Base-by-base conservation (phyloP, 2,113 vertebrate genomes). In the Elgaria multicarinata region DNA sequence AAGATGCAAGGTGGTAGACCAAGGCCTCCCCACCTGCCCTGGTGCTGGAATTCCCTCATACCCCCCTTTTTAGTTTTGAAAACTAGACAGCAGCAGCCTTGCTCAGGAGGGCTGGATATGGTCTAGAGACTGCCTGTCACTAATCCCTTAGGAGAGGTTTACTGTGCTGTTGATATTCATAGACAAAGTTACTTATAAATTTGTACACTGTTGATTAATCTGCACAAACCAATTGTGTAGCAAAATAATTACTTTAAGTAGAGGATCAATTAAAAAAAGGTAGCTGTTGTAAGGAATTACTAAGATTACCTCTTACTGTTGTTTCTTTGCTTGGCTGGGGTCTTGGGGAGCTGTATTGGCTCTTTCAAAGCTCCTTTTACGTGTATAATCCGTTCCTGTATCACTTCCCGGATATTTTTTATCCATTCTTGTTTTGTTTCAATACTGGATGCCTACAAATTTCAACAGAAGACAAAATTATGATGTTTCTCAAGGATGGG, bases 401-500 rank as follows among this genome's bases (percentile, higher is more conserved):
- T 99, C 94, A 99, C 99, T 96, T 99, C 99, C 75, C 99, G 97
- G 92, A 99, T 99, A 94, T 99, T 99, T 96, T 99, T 99, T 92
- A 99, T 99, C 99, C 99, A 99, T 86, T 99, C 99, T 96, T 99
- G 99, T 94, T 99, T 99, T 67, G 97, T 98, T 94, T 99, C 99
- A 85, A 99, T 98, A 89, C 95, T 99, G 91, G 98, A 98, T 1
- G 98, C 98, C 99, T 99, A 85, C 91, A 67, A 90, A 85, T 92
- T 92, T 90, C 93, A 92, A 67, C 91, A 86, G 74, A 89, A 78
- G 46, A 50, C 31, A 71, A 88, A 89, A 83, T 76, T 64, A 62
- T 50, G 67, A 36, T 36, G 28, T 74, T 62, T 82, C 69, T 58
- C 87, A 58, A 82, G 44, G 50, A 46, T 42, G 77, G 46, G 4